Conservation (phyloP, 2,113 vertebrate species). For the Gasterosteus aculeatus region DNA sequence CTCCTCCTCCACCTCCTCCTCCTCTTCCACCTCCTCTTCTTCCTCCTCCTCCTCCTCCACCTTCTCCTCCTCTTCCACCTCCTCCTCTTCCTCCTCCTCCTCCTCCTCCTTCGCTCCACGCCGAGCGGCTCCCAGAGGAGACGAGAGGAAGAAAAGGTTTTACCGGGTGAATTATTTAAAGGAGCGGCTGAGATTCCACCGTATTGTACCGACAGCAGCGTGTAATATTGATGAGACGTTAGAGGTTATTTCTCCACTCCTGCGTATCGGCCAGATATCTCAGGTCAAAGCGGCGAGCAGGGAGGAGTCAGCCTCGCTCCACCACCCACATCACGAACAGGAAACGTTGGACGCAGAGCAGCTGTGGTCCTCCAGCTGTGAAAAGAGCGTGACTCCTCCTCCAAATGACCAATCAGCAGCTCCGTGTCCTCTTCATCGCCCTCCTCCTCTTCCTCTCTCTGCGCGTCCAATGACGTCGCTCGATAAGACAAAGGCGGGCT, state of each 20-base stretch:
- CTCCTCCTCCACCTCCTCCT: no score
- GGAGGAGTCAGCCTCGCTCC: no score
- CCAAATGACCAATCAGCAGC: neutral
- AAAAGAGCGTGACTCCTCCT: neutral
- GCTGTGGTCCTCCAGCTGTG: neutral
- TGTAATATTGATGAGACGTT: slow-evolving; percentile 79
- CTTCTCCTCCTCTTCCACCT: no score
- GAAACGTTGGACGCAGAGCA: neutral
- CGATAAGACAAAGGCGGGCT: slow-evolving; percentile 42
- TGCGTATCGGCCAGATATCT: slow-evolving; percentile 12
- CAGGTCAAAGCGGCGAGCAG: neutral
- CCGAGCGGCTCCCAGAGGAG: slow-evolving; percentile 24
- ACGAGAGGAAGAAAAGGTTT: slow-evolving; percentile 62
- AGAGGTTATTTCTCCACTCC: slow-evolving; percentile 48
- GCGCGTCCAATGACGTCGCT: neutral
- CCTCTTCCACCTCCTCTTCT: no score
- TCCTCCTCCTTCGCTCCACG: slow-evolving; percentile 15
- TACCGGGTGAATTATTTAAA: slow-evolving; percentile 74
- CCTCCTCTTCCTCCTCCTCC: neutral
- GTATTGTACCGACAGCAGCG: slow-evolving; percentile 65
- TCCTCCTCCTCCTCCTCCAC: no score
- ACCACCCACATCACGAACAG: no score
- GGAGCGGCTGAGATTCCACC: slow-evolving; percentile 72
- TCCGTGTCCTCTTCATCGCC: neutral
- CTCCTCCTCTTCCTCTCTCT: neutral